Base-by-base conservation (phyloP, 2,888 invertebrate genomes). In the Parnassius orleans region DNA sequence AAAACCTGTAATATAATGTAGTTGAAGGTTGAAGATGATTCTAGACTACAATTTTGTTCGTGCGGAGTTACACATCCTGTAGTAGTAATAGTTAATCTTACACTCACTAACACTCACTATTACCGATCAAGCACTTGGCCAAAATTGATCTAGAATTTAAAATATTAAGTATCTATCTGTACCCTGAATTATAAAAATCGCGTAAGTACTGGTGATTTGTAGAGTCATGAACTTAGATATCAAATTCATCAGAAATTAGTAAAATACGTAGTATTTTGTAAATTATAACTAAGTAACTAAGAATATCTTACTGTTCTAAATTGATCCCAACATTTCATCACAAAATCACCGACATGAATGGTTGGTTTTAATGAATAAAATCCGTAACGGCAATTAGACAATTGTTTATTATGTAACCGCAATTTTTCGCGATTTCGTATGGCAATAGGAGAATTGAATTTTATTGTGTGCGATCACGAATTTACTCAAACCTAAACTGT, bases 401-500 rank as follows among this genome's bases (percentile, higher is more conserved):
- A 73, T 70, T 72, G 73, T 69, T 68, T 68, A 74, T 90, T 84
- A 84, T 78, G 87, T 80, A 89, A 90, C 68, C 52, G 72, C 72
- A 79, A 84, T 84, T 86, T 87, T 84, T 79, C 73, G 76, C 80
- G 78, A 85, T 88, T 89, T 84, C 81, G 79, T 84, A 81, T 80
- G 75, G 72, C 77, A 77, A 80, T 86, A 82, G 79, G 83, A 85
- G 80, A 79, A 70, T 67, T 65, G 73, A 69, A 70, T 73, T 72
- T 86, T 85, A 89, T 87, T 88, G 88, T 86, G 82, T 71, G 74
- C 77, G 77, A 84, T 84, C 87, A 88, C 86, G 86, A 80, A 76
- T 82, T 70, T 74, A 68, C 72, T 72, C 69, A 74, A 69, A 76
- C 9, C 9, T 33, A 7, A 33, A 33, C 33, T 33, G 33, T 0